Evolutionary conservation across 2,888 invertebrate species (phyloP).

Genomic region (Gerris lacustris): DNA sequence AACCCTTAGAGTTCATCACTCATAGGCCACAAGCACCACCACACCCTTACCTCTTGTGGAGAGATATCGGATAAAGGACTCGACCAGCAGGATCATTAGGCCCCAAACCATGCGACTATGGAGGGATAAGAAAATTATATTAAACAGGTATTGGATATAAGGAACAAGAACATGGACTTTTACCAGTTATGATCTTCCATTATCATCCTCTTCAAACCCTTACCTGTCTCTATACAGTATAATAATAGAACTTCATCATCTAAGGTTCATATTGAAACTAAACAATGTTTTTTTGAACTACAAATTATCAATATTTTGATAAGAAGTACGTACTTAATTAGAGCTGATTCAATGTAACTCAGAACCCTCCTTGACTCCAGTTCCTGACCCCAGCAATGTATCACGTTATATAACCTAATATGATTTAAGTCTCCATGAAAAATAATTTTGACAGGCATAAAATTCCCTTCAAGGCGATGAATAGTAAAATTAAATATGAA

Average conservation of each 20-base stretch:
- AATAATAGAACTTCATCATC: too few species aligned
- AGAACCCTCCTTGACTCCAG: background rate
- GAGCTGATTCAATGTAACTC: background rate
- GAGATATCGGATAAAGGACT: background rate
- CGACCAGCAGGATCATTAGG: background rate
- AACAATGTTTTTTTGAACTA: too few species aligned
- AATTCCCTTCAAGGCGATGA: background rate
- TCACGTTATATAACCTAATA: too few species aligned
- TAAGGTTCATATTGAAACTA: too few species aligned
- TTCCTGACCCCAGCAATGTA: too few species aligned
- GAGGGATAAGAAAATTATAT: background rate
- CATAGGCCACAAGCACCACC: background rate
- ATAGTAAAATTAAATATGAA: background rate
- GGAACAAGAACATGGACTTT: background rate
- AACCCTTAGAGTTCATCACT: background rate
- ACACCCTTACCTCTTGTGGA: background rate
- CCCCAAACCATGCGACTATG: background rate
- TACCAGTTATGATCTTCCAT: background rate
- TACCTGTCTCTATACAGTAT: too few species aligned
- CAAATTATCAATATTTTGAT: too few species aligned
- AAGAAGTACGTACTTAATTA: too few species aligned
- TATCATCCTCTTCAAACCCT: too few species aligned
- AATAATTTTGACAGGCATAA: too few species aligned
- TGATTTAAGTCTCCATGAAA: too few species aligned
- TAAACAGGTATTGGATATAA: background rate